A percentile compares a stretch with the other conserved stretches of the same genome.
Evolutionary conservation across 2,888 invertebrate species (phyloP).

Genomic region (Phaonia tiefii): DNA sequence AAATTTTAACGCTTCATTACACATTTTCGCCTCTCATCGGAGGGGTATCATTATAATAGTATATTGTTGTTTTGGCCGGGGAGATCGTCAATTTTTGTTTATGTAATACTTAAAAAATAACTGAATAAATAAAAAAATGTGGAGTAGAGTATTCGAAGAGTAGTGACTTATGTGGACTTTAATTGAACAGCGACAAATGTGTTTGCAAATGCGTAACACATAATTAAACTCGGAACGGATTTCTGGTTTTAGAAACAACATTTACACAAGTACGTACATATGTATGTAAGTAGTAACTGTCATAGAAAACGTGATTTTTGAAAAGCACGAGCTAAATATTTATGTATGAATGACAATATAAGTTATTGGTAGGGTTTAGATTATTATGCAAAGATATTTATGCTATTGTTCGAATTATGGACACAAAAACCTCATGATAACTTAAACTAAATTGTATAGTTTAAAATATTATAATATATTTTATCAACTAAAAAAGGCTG

Average conservation of each 20-base stretch:
- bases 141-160: slow-evolving; percentile 32
- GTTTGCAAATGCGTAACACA: slow-evolving; percentile 38
- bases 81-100: no score
- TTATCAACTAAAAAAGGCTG: no score
- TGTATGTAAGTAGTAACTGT: slow-evolving; percentile 2
- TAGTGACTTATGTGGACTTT: slow-evolving; percentile 23
- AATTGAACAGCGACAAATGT: slow-evolving; percentile 36
- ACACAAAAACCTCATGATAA: no score
- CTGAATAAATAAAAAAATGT: no score
- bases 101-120: slow-evolving; percentile 45
- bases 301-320: slow-evolving; percentile 53
- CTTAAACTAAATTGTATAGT: no score
- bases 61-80: slow-evolving; percentile 37
- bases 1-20: slow-evolving; percentile 53
- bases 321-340: slow-evolving; percentile 34
- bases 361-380: no score
- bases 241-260: slow-evolving; percentile 42
- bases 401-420: no score
- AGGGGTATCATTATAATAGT: slow-evolving; percentile 33
- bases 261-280: neutral
- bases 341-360: no score
- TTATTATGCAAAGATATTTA: no score
- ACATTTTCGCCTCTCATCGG: slow-evolving; percentile 6
- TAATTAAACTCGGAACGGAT: slow-evolving; percentile 45
- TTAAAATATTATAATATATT: no score